A percentile compares a stretch with the other conserved stretches of the same genome.
Evolutionary conservation across 1,140 invertebrate species (phyloP).

Genomic region (Gonioctena quinquepunctata): DNA sequence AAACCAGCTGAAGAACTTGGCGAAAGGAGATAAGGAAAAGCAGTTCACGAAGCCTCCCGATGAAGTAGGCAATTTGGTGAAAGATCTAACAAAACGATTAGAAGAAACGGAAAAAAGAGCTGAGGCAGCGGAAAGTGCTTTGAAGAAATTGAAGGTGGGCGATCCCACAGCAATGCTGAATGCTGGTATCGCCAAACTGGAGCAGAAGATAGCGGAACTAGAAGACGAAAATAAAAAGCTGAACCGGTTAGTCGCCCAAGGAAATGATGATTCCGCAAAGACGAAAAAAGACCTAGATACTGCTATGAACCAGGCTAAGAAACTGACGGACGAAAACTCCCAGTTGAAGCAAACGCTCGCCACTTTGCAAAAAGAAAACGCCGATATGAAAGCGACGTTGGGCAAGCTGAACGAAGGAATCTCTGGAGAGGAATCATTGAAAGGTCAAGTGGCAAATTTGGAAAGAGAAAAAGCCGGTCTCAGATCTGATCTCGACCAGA

Average conservation of each 20-base stretch:
- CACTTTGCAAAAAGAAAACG: constrained; percentile 26
- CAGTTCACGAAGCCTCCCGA: constrained; percentile 15
- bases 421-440: constrained; percentile 21
- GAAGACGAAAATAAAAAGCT: constrained; percentile 22
- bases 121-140: constrained; percentile 24
- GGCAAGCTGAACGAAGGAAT: constrained; percentile 15
- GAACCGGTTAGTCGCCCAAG: constrained; percentile 14
- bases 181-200: constrained; percentile 21
- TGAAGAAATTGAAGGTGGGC: constrained; percentile 25
- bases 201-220: constrained; percentile 21
- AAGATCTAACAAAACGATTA: constrained; percentile 31
- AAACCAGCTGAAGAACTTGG: constrained; percentile 22
- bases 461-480: constrained; percentile 18
- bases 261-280: not conserved
- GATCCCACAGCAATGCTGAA: constrained; percentile 33
- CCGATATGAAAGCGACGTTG: constrained; percentile 19
- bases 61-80: constrained; percentile 26
- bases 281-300: constrained; percentile 27
- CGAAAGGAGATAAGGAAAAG: constrained; percentile 7
- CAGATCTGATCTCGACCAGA: constrained; percentile 24
- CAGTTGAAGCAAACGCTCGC: constrained; percentile 17
- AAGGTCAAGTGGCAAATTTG: constrained; percentile 19
- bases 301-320: constrained; percentile 14
- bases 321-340: constrained; percentile 14
- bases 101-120: constrained; percentile 33